Evolutionary conservation across 2,888 invertebrate species (phyloP).

Genomic region (Nemapogon koenigi): DNA sequence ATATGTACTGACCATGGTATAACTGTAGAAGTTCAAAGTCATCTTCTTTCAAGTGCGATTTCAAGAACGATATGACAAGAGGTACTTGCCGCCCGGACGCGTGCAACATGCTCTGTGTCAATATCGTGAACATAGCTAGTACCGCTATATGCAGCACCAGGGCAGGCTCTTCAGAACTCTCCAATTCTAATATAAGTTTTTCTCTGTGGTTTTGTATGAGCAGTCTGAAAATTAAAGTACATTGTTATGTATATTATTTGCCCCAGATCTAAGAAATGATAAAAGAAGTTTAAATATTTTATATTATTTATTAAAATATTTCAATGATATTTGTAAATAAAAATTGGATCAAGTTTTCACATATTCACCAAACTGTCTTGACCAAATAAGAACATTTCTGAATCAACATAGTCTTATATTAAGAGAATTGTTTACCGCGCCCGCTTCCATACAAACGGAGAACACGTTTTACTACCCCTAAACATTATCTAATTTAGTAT

Average conservation of each 20-base stretch:
- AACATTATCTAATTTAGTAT: too few species aligned
- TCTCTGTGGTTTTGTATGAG: constrained; percentile 82
- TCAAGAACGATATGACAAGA: constrained; percentile 75
- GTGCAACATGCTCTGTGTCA: constrained; percentile 84
- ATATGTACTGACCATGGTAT: constrained; percentile 80
- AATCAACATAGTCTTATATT: too few species aligned
- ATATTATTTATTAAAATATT: background rate
- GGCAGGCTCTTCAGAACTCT: constrained; percentile 77
- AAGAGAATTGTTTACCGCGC: too few species aligned
- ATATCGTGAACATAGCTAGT: constrained; percentile 79
- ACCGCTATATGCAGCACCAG: constrained; percentile 78
- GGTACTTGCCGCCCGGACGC: constrained; percentile 95
- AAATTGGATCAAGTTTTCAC: too few species aligned
- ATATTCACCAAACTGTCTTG: too few species aligned
- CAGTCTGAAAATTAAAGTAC: constrained; percentile 53
- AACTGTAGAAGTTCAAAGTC: constrained; percentile 68
- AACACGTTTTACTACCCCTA: too few species aligned
- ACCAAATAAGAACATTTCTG: too few species aligned
- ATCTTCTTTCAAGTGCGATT: constrained; percentile 70
- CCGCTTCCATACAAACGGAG: too few species aligned
- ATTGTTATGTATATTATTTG: too few species aligned
- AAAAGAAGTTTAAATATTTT: too few species aligned
- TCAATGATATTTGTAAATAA: background rate
- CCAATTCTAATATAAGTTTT: constrained; percentile 79
- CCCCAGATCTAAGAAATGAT: too few species aligned